A percentile compares a stretch with the other conserved stretches of the same genome.
phyloP scores from a whole-genome alignment of 1,140 invertebrate species.

The Agrypnia vestita region DNA sequence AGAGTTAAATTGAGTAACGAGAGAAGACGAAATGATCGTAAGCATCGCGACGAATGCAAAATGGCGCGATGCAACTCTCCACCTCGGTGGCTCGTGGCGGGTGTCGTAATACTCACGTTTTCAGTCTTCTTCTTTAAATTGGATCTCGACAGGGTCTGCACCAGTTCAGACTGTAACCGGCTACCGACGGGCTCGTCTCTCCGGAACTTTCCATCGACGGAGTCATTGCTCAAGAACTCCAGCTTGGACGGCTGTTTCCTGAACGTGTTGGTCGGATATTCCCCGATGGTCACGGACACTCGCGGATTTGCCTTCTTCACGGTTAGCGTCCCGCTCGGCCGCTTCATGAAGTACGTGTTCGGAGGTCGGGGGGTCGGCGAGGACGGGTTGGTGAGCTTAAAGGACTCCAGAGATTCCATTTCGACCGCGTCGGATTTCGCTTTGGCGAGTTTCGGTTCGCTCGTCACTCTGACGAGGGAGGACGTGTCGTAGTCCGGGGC shows the following conservation, averaged over 20 bases:
- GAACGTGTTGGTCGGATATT: conserved; percentile 76
- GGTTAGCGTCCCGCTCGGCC: conserved; percentile 68
- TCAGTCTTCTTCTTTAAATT: conserved; percentile 82
- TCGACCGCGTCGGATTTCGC: conserved; percentile 75
- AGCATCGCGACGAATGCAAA: conserved; percentile 11
- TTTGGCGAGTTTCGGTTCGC: conserved; percentile 66
- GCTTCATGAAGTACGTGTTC: conserved; percentile 77
- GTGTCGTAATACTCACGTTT: conserved; percentile 70
- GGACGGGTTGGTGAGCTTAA: conserved; percentile 77
- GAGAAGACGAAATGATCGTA: neutral
- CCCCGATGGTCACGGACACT: conserved; percentile 79
- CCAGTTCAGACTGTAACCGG: conserved; percentile 81
- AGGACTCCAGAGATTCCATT: conserved; percentile 83
- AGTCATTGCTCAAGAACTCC: conserved; percentile 76
- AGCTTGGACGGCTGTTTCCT: conserved; percentile 79
- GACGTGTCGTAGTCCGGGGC: conserved; percentile 77
- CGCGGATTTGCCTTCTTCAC: conserved; percentile 71
- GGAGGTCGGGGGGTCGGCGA: conserved; percentile 77
- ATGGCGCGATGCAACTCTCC: neutral
- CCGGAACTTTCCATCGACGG: conserved; percentile 64
- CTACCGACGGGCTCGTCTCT: conserved; percentile 73
- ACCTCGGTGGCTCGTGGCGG: neutral
- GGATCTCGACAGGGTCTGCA: conserved; percentile 81
- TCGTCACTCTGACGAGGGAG: conserved; percentile 62
- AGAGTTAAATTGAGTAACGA: neutral